Evolutionary conservation across 2,113 vertebrate species (phyloP).

Genomic region (Pagrus major): DNA sequence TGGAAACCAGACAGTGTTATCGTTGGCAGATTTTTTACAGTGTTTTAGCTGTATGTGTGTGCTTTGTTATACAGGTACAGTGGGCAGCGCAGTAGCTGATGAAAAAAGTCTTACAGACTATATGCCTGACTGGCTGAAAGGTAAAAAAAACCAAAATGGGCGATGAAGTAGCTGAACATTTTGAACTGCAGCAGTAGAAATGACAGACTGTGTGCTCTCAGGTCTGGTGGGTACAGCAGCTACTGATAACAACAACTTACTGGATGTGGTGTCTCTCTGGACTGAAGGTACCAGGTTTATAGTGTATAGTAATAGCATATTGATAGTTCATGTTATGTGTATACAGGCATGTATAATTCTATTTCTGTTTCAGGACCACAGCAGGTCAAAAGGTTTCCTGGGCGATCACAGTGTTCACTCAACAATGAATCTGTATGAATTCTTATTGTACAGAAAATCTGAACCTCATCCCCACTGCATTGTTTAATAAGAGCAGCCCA

Average conservation of each 20-base stretch:
- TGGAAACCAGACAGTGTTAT: neutral
- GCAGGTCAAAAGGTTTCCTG: neutral
- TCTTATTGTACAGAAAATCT: neutral
- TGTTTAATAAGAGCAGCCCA: neutral
- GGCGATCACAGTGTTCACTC: neutral
- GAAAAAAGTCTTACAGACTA: accelerated
- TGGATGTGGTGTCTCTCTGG: neutral
- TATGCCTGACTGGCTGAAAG: neutral
- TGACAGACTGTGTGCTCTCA: neutral
- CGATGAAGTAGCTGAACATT: neutral
- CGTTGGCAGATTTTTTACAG: neutral
- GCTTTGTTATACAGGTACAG: slow-evolving; percentile 1
- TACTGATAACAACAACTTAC: neutral
- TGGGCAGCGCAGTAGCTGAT: neutral
- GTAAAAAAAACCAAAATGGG: neutral
- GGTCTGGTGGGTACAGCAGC: neutral
- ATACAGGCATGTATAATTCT: neutral
- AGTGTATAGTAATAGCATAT: too few species aligned
- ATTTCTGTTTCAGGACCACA: neutral
- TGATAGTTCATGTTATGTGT: neutral
- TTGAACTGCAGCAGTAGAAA: neutral
- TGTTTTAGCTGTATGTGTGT: neutral
- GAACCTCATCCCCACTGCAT: neutral
- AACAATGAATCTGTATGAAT: neutral
- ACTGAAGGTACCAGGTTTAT: neutral